Evolutionary conservation across 2,888 invertebrate genomes (phyloP).

Genomic region (Caenorhabditis sinica): DNA sequence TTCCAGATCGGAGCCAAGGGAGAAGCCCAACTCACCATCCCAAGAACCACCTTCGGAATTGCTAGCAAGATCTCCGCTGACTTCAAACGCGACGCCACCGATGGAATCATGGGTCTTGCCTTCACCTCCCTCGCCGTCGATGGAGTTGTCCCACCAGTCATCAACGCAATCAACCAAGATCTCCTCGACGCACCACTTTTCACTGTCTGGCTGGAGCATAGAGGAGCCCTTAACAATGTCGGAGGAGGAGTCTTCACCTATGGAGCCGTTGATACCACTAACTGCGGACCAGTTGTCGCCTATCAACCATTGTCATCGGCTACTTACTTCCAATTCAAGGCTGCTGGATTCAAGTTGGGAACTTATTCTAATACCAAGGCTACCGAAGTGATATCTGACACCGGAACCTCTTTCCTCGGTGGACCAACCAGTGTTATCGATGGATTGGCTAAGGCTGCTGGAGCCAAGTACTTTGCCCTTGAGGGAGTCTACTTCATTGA

Average conservation of each 20-base stretch:
- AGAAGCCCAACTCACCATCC: constrained; percentile 46
- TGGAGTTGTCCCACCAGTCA: constrained; percentile 93
- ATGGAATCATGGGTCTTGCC: constrained; percentile 78
- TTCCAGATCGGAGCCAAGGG: constrained; percentile 47
- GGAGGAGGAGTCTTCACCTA: constrained; percentile 78
- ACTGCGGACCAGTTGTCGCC: constrained; percentile 75
- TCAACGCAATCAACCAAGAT: constrained; percentile 91
- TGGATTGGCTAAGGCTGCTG: constrained; percentile 46
- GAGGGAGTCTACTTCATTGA: constrained; percentile 36
- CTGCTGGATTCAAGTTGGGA: constrained; percentile 53
- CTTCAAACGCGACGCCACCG: constrained; percentile 74
- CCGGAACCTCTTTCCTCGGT: constrained; percentile 69
- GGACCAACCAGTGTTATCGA: constrained; percentile 62
- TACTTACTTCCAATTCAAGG: constrained; percentile 74
- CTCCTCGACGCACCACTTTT: constrained; percentile 77
- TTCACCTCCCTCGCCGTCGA: constrained; percentile 91
- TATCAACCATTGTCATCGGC: constrained; percentile 74
- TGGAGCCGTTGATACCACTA: constrained; percentile 82
- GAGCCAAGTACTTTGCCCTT: constrained; percentile 39
- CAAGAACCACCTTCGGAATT: constrained; percentile 76
- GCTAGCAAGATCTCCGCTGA: constrained; percentile 73
- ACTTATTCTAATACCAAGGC: constrained; percentile 52
- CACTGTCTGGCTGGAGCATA: constrained; percentile 78
- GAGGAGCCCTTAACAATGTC: constrained; percentile 70
- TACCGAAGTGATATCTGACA: constrained; percentile 67